Conservation (phyloP, 1,140 invertebrate genomes). For the Aculops lycopersici region DNA sequence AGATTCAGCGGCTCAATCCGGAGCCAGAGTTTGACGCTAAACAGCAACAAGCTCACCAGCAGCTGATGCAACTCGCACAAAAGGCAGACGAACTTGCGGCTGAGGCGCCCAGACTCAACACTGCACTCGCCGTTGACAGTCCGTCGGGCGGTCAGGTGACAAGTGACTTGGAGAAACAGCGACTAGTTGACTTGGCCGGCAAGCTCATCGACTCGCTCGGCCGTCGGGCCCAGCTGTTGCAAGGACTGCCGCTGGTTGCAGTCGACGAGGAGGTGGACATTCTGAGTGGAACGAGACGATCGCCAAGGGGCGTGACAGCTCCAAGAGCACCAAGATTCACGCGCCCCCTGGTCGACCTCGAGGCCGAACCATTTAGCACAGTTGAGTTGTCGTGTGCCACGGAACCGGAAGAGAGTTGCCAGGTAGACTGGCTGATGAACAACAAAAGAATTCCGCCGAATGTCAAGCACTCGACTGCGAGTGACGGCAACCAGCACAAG, state of each 20-base stretch:
- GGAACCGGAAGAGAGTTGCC: neutral
- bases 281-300: neutral
- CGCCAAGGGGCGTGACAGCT: neutral
- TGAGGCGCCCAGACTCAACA: neutral
- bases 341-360: neutral
- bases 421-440: neutral
- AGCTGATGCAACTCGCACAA: neutral
- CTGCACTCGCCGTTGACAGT: neutral
- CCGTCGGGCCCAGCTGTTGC: neutral
- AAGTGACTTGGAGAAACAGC: neutral
- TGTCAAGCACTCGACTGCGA: neutral
- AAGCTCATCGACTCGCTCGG: neutral
- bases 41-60: neutral
- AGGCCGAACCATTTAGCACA: neutral
- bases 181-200: neutral
- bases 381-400: neutral
- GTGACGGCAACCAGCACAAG: neutral
- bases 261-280: neutral
- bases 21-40: neutral
- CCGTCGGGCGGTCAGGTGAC: no score
- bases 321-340: neutral
- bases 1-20: neutral
- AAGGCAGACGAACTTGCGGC: neutral
- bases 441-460: neutral
- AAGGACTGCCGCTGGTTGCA: neutral